Conservation (phyloP, 2,888 invertebrate genomes). For the Folsomia manolachei region DNA sequence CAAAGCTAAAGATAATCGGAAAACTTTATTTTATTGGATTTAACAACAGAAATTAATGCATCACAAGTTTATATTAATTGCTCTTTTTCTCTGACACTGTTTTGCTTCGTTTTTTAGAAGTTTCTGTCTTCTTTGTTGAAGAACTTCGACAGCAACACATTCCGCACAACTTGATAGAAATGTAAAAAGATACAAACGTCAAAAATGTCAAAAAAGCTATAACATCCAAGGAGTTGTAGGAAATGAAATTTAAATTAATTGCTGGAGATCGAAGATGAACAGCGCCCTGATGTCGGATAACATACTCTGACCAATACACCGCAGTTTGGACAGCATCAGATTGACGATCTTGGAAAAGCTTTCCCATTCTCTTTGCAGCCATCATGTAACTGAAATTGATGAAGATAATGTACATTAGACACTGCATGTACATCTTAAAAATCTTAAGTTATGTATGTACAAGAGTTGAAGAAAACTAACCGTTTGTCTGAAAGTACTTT, state of each 20-base stretch:
- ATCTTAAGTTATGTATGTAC: too few relatives aligned
- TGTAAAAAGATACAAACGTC: neutral
- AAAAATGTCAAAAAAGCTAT: conserved; percentile 15
- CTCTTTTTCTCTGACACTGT: neutral
- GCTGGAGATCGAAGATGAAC: conserved; percentile 31
- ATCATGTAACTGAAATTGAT: neutral
- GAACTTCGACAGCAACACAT: neutral
- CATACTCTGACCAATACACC: conserved; percentile 50
- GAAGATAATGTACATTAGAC: neutral
- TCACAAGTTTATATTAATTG: neutral
- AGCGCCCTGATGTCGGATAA: conserved; percentile 50
- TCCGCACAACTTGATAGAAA: neutral
- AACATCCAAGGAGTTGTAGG: conserved; percentile 31
- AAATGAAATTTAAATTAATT: conserved; percentile 24
- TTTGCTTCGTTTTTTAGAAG: neutral
- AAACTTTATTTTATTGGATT: too few relatives aligned
- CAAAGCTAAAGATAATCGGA: too few relatives aligned
- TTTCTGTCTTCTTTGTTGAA: neutral
- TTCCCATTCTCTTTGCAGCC: neutral
- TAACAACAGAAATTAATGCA: too few relatives aligned
- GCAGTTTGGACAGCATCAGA: conserved; percentile 53
- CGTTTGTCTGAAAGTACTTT: conserved; percentile 3
- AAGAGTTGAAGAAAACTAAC: conserved; percentile 10
- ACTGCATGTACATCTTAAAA: too few relatives aligned
- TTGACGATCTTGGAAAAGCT: conserved; percentile 26